Base-by-base conservation (phyloP, 2,888 invertebrate genomes). In the Netelia inedita region DNA sequence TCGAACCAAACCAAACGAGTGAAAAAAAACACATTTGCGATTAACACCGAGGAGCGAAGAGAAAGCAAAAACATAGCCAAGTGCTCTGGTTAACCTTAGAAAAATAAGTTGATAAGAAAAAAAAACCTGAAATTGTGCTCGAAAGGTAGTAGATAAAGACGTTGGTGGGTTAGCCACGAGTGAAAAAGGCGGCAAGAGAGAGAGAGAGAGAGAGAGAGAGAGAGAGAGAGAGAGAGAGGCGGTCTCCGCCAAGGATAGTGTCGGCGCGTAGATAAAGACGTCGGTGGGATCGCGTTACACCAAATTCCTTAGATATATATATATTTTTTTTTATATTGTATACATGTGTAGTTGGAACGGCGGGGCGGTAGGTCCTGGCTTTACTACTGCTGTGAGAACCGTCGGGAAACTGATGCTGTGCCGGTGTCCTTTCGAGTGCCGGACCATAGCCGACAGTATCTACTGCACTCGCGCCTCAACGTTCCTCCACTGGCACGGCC, bases 181-280 rank as follows among this genome's bases (percentile, higher is more conserved):
- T 11, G 50, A 53, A 53, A 53, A 53, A 53, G 53, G 50, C 3
- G 5, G 65, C 10, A 28, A 14, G 41, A 46, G 66, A 65, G 66
- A 57, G 21, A 35, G 6, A 35, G 8, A 23, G 2, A 1, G 23
- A 23, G 1, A n/a, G n/a, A n/a, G n/a, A n/a, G 23, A 23, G 2
- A 23, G 23, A 23, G 23, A 23, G 23, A 23, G 23, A 23, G 66
- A 43, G 76, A 76, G 76, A 59, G 41, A 35, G 11, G 59, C 46
- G 76, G 59, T 59, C 68, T 41, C 55, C 57, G 6, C 16, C n/a
- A n/a, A 53, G 43, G n/a, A n/a, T 53, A 76, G 68, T 76, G 76
- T 68, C 68, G 76, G 59, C 43, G 19, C 57, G 76, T 50, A 76
- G 76, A 76, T 76, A 76, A 76, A 76, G 76, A 76, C 68, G 57